Base-by-base conservation (phyloP, 2,888 invertebrate genomes). In the Latheticus oryzae region DNA sequence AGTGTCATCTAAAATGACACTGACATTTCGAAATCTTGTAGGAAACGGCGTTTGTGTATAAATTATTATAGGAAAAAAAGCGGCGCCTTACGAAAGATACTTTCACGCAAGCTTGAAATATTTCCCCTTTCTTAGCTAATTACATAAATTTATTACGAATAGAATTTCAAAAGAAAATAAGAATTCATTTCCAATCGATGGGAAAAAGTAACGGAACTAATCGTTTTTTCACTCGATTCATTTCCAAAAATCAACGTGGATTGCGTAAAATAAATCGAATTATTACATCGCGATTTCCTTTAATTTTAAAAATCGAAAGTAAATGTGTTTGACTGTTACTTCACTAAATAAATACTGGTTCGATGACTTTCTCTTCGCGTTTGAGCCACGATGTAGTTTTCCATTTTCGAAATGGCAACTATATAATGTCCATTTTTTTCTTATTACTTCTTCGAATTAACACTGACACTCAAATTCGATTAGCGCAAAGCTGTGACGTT, bases 361-460 rank as follows among this genome's bases (percentile, higher is more conserved):
- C 62, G 64, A 60, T 61, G 63, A 66, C 69, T 69, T 69, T 69
- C 69, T 69, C 69, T 68, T 67, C 63, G 62, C 59, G 58, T 63
- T 60, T 64, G 60, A 63, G 60, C 53, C 47, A 52, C 50, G 47
- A 43, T 53, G 60, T 50, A 35, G 43, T 42, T 45, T 54, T 55
- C 45, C 42, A 52, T 52, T 40, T 52, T 42, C 23, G 28, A 50
- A 50, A 38, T 38, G 38, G 21, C 50, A 50, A 17, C 37, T 17
- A 28, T 30, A 38, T 35, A 32, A 19, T 11, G 26, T 3, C 15
- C 35, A 9, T 35, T 35, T 24, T 50, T 50, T 16, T 28, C 28
- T 9, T 38, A 12, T 37, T 24, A 17, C 37, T 11, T 17, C 26
- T 37, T 5, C n/a, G 32, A 50, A 50, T 50, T 50, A 50, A 8